Conservation (phyloP, 2,113 vertebrate species). For the Podarcis muralis region DNA sequence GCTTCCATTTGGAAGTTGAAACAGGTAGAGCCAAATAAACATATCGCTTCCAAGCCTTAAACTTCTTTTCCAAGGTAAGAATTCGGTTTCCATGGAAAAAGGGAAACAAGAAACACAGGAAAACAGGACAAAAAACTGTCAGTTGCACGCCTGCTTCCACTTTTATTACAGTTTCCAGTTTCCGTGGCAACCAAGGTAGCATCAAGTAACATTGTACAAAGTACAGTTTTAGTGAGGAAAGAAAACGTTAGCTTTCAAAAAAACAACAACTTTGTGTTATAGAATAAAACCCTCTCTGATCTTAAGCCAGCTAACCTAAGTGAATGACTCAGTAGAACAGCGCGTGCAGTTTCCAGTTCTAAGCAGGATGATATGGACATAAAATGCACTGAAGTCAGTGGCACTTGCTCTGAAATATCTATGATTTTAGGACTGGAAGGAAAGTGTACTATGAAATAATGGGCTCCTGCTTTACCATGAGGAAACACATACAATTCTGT, state of each 20-base stretch:
- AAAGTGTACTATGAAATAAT: not conserved
- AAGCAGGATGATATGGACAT: not conserved
- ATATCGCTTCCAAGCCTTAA: constrained; percentile 17
- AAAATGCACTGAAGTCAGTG: not conserved
- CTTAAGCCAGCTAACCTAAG: not conserved
- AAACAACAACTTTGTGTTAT: not conserved
- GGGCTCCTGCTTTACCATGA: not conserved
- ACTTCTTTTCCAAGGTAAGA: constrained; percentile 20
- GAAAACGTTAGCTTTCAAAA: constrained; percentile 28
- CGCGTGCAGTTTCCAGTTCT: not conserved
- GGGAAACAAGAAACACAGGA: constrained; percentile 38
- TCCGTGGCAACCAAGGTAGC: constrained; percentile 56
- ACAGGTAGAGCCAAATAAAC: constrained; percentile 26
- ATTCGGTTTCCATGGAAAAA: constrained; percentile 41
- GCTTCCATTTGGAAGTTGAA: not conserved
- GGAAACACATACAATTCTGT: not conserved
- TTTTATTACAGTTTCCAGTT: constrained; percentile 44
- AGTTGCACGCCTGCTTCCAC: constrained; percentile 27
- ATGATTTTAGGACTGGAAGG: not conserved
- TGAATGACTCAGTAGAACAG: not conserved
- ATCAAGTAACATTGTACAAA: constrained; percentile 53
- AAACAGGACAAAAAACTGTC: constrained; percentile 41
- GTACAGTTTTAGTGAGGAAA: constrained; percentile 22
- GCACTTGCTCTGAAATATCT: not conserved
- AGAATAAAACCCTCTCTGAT: not conserved